These are phyloP conservation scores for Phengaris alcon DNA, from an alignment of 2,888 invertebrate species.

Conservation along the genomic window DNA sequence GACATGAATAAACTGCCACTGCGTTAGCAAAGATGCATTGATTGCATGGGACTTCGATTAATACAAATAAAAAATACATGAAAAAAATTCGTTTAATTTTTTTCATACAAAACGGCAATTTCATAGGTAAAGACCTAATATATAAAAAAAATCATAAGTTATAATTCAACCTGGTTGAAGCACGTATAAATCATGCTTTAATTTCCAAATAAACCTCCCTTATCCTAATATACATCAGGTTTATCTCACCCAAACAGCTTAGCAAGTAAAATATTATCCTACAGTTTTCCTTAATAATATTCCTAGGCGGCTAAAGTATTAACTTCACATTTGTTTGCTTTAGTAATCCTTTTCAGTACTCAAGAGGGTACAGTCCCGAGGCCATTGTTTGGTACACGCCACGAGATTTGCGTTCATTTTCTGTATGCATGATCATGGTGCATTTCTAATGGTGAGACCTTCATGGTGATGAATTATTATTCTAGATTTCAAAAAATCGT, in stretches of 20 bases:
- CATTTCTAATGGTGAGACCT: too few relatives aligned
- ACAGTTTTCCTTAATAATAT: conserved; percentile 41
- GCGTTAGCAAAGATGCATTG: too few relatives aligned
- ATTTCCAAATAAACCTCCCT: conserved; percentile 30
- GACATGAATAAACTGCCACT: too few relatives aligned
- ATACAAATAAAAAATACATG: neutral
- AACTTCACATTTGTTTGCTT: conserved; percentile 62
- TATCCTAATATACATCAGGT: conserved; percentile 32
- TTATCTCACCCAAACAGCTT: conserved; percentile 36
- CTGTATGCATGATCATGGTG: neutral
- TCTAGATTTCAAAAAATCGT: too few relatives aligned
- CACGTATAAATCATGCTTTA: conserved; percentile 26
- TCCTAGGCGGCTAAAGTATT: conserved; percentile 43
- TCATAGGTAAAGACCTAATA: neutral
- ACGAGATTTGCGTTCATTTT: conserved; percentile 29
- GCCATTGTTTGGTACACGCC: conserved; percentile 46
- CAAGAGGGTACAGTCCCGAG: conserved; percentile 49
- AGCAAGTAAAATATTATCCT: conserved; percentile 41
- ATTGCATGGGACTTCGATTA: too few relatives aligned
- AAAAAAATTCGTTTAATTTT: neutral
- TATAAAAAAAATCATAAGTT: too few relatives aligned
- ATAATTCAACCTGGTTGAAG: conserved; percentile 22
- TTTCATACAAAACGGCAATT: neutral
- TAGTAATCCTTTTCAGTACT: conserved; percentile 56
- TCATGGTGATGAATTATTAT: too few relatives aligned